A percentile compares a stretch with the other conserved stretches of the same genome.
Conservation (phyloP, 2,113 vertebrate genomes). For the Numenius arquata region DNA sequence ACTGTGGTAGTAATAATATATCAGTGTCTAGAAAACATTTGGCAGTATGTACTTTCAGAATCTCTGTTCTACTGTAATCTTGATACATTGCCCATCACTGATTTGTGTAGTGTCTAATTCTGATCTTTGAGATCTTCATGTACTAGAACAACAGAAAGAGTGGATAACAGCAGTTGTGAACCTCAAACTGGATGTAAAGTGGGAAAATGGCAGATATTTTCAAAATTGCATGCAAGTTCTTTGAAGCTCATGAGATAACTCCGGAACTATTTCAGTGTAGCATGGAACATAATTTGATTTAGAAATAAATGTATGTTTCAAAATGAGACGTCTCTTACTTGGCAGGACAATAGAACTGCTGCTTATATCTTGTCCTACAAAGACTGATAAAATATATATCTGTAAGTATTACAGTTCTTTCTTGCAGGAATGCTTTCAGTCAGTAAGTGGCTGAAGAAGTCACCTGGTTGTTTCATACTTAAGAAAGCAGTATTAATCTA, state of each 20-base stretch:
- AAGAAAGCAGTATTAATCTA: neutral
- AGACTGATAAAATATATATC: accelerated
- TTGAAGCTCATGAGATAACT: neutral
- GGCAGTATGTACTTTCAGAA: neutral
- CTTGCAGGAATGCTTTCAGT: neutral
- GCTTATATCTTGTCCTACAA: neutral
- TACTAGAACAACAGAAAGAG: neutral
- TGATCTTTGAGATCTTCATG: neutral
- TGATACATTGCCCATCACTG: neutral
- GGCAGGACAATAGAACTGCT: neutral
- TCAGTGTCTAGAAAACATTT: neutral
- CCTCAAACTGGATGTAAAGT: neutral
- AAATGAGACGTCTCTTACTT: neutral
- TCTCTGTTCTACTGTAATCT: neutral
- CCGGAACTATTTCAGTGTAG: neutral
- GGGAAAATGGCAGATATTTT: neutral
- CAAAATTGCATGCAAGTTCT: neutral
- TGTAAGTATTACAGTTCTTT: neutral
- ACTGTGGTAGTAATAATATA: neutral
- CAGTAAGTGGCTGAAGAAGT: neutral
- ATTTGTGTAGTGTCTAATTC: neutral
- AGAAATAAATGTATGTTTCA: neutral
- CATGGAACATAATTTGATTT: neutral
- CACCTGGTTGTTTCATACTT: neutral
- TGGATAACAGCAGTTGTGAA: neutral